Evolutionary conservation across 2,888 invertebrate genomes (phyloP), one percentile per base, ranked within the genome.

Genomic region (Ferdinandea cuprea): DNA sequence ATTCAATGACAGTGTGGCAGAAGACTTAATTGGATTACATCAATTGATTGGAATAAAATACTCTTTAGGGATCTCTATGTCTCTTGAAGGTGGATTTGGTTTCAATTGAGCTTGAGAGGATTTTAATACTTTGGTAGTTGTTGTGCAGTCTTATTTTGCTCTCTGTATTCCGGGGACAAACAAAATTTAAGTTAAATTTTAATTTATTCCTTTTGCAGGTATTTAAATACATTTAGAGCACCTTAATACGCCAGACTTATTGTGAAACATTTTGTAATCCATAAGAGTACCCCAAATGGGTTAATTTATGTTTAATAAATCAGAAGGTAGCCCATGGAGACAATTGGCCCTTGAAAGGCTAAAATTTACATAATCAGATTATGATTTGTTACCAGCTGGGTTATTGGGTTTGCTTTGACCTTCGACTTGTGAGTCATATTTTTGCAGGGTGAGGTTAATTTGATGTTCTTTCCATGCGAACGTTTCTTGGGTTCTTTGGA

Each of bases 21-120:
- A 30, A 21, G 77, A 72, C 72, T 83, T 83, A 83, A 83, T 83
- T 83, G 78, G 83, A 83, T 83, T 83, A 78, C 83, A 78, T 52
- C 78, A 83, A 78, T 83, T 83, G 83, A 83, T 78, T 83, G 83
- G 78, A 83, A 83, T 83, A 68, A 78, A 83, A 73, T 78, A 58
- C 73, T 68, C 56, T 68, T 63, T 69, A 42, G 42, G 58, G 42
- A 63, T 48, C 63, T 50, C 25, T 28, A 21, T 11, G 21, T 56
- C 68, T 35, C 32, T 54, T 37, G 42, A 37, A 74, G 65, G 52
- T 65, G 54, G 59, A 81, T 72, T 72, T 66, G 15, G 65, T 61
- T 81, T 66, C 77, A 77, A 77, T 81, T 54, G 77, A 66, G 61
- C 71, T 77, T 68, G 56, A 63, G 77, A 63, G 69, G 77, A 71